phyloP scores from a whole-genome alignment of 2,888 invertebrate genomes.

The Drosophila gaucha region DNA sequence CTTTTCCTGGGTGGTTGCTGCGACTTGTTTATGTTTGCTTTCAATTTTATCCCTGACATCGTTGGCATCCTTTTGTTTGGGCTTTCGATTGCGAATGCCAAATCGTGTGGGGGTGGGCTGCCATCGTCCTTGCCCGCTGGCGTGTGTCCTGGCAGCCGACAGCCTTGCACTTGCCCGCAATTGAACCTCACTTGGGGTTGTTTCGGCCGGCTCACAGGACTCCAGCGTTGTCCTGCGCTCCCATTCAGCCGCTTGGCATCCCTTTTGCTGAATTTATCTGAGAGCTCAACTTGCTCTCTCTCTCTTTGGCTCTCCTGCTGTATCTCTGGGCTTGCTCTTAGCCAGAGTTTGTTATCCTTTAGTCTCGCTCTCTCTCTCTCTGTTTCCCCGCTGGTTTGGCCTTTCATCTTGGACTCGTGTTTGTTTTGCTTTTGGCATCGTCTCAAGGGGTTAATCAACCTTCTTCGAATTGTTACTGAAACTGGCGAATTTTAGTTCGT shows the following conservation, averaged over 20 bases:
- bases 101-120: slow-evolving; percentile 15
- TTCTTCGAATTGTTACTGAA: slow-evolving; percentile 39
- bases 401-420: slow-evolving; percentile 35
- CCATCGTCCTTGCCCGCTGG: slow-evolving; percentile 49
- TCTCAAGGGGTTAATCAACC: slow-evolving; percentile 73
- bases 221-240: slow-evolving; percentile 30
- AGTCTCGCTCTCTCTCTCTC: background rate
- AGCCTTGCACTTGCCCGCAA: slow-evolving; percentile 75
- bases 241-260: slow-evolving; percentile 40
- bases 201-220: slow-evolving; percentile 45
- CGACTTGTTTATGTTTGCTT: slow-evolving; percentile 62
- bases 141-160: slow-evolving; percentile 39
- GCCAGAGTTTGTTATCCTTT: slow-evolving; percentile 31
- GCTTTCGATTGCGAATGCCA: slow-evolving; percentile 43
- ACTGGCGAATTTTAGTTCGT: slow-evolving; percentile 30
- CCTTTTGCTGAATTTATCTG: slow-evolving; percentile 69
- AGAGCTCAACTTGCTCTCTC: slow-evolving; percentile 22
- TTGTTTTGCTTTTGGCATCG: slow-evolving; percentile 38
- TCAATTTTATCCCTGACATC: slow-evolving; percentile 70
- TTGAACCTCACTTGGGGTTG: slow-evolving; percentile 71
- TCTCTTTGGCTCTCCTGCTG: background rate
- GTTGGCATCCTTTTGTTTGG: slow-evolving; percentile 58
- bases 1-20: slow-evolving; percentile 33
- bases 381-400: slow-evolving; percentile 1
- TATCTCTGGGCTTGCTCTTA: slow-evolving; percentile 23